Conservation (phyloP, 2,113 vertebrate genomes). For the Grantiella picta region DNA sequence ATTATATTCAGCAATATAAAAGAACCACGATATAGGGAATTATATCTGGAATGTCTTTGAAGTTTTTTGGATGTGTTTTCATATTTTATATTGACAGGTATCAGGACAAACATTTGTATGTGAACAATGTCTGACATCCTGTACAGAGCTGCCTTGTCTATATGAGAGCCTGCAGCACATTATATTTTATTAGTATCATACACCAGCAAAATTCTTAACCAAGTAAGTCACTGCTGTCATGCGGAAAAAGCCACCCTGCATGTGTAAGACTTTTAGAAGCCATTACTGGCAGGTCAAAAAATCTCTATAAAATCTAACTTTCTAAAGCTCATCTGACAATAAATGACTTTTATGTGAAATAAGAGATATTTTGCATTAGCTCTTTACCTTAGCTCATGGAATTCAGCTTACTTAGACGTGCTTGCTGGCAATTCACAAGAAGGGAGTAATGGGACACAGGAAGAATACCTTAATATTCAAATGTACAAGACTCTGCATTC, state of each 20-base stretch:
- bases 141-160: neutral
- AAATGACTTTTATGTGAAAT: neutral
- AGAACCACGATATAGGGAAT: neutral
- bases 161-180: neutral
- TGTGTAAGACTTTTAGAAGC: neutral
- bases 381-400: neutral
- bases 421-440: neutral
- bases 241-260: neutral
- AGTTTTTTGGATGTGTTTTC: neutral
- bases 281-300: neutral
- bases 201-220: slow-evolving; percentile 2
- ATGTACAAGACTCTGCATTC: neutral
- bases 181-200: slow-evolving; percentile 33
- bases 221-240: neutral
- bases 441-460: neutral
- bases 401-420: neutral
- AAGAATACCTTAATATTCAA: neutral
- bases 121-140: neutral
- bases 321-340: neutral
- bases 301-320: neutral
- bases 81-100: slow-evolving; percentile 16
- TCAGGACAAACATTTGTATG: neutral
- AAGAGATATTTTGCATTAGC: neutral
- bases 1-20: neutral
- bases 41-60: slow-evolving; percentile 21